Conservation (phyloP, 2,797 vertebrate genomes). For the Sternarchorhynchus goeldii region DNA sequence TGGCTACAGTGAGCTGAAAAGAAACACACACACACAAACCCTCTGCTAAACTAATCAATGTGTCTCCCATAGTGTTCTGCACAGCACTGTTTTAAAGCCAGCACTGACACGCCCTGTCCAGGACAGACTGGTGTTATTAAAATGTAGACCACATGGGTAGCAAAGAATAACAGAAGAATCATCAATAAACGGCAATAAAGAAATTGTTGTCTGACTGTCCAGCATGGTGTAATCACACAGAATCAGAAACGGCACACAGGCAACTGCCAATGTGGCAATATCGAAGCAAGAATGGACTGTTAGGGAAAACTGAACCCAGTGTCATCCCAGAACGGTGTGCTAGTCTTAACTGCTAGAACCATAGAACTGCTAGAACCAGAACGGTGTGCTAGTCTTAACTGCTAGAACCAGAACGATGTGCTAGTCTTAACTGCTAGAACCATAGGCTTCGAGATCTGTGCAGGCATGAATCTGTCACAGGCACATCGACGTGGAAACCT, state of each 20-base stretch:
- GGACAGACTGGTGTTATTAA: constrained; percentile 18
- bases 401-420: constrained; percentile 17
- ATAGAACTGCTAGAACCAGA: constrained; percentile 31
- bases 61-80: neutral
- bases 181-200: constrained; percentile 18
- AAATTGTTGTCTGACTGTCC: neutral
- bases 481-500: neutral
- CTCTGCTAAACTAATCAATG: constrained; percentile 42
- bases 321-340: neutral
- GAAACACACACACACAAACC: neutral
- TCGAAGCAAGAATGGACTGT: constrained; percentile 10
- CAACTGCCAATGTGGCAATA: constrained; percentile 14
- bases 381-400: constrained; percentile 30
- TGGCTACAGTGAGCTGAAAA: constrained; percentile 35
- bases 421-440: constrained; percentile 33
- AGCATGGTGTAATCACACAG: neutral
- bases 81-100: constrained; percentile 1
- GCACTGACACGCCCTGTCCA: constrained; percentile 34
- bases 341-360: constrained; percentile 35
- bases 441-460: constrained; percentile 23
- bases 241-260: constrained; percentile 14
- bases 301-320: constrained; percentile 36
- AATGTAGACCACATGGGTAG: constrained; percentile 11
- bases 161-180: constrained; percentile 9
- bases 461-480: neutral